A percentile compares a stretch with the other conserved stretches of the same genome.
Conservation (phyloP, 2,888 invertebrate genomes). For the Xylocampa areola region DNA sequence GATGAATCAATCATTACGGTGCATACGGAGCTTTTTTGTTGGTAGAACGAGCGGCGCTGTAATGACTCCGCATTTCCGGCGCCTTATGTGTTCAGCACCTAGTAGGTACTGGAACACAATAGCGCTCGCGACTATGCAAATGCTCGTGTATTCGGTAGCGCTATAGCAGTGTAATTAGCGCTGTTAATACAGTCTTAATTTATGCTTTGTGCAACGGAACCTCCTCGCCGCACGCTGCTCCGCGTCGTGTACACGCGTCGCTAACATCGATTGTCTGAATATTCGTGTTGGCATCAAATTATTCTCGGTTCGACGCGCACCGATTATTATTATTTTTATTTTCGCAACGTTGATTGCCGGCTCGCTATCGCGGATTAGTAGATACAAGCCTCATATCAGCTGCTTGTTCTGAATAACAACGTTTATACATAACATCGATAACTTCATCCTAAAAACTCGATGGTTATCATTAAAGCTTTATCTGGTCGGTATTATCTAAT, state of each 20-base stretch:
- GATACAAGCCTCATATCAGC: constrained; percentile 66
- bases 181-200: constrained; percentile 75
- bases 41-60: constrained; percentile 73
- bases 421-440: constrained; percentile 65
- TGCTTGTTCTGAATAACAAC: constrained; percentile 72
- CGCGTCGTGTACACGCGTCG: constrained; percentile 40
- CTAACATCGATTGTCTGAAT: constrained; percentile 66
- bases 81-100: constrained; percentile 64
- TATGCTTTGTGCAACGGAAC: constrained; percentile 68
- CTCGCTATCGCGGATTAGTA: constrained; percentile 68
- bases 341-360: constrained; percentile 69
- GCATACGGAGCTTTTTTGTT: constrained; percentile 76
- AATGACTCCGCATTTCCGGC: constrained; percentile 79
- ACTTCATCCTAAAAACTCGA: constrained; percentile 66
- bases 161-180: constrained; percentile 77
- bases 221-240: constrained; percentile 42
- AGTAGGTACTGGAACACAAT: constrained; percentile 73
- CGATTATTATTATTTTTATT: constrained; percentile 74
- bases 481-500: constrained; percentile 63
- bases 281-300: constrained; percentile 73
- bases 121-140: constrained; percentile 69
- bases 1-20: constrained; percentile 81
- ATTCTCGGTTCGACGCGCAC: constrained; percentile 70
- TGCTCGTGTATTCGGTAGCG: constrained; percentile 71
- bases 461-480: constrained; percentile 68